phyloP scores from a whole-genome alignment of 2,797 vertebrate genomes.

The Erethizon dorsatum region DNA sequence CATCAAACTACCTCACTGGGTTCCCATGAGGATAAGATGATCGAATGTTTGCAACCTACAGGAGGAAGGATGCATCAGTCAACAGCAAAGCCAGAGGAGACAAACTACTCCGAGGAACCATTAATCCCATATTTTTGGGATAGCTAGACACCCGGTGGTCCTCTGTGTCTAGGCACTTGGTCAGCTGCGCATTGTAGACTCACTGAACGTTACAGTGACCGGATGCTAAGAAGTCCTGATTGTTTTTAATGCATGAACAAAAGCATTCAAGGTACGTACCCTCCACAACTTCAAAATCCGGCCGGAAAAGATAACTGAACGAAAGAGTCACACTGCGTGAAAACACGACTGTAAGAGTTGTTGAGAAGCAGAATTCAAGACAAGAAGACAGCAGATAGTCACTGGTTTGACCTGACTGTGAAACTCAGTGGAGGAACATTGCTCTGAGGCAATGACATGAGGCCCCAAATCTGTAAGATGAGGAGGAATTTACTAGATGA shows the following conservation, averaged over 20 bases:
- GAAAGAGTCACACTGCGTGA: neutral
- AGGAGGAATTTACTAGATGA: neutral
- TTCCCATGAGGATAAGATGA: slow-evolving; percentile 54
- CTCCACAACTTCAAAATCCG: slow-evolving; percentile 3
- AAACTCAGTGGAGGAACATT: neutral
- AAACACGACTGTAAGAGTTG: neutral
- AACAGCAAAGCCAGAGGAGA: neutral
- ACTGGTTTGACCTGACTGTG: neutral
- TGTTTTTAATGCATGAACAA: neutral
- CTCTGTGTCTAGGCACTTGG: neutral
- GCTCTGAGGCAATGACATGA: neutral
- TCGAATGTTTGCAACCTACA: neutral
- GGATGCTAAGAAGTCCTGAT: neutral
- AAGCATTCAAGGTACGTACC: neutral
- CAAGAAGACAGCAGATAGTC: neutral
- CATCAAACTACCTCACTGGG: neutral
- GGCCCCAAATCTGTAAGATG: neutral
- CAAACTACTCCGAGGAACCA: neutral
- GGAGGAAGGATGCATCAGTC: neutral
- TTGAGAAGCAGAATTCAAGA: neutral
- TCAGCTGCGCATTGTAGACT: neutral
- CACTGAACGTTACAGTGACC: neutral
- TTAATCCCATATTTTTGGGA: neutral
- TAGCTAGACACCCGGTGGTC: neutral
- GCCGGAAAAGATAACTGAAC: neutral